Percentiles rank a stretch among this genome's conserved stretches.
These are phyloP conservation scores for Thaumatotibia leucotreta DNA, from an alignment of 1,140 invertebrate species.

Conservation along the genomic window DNA sequence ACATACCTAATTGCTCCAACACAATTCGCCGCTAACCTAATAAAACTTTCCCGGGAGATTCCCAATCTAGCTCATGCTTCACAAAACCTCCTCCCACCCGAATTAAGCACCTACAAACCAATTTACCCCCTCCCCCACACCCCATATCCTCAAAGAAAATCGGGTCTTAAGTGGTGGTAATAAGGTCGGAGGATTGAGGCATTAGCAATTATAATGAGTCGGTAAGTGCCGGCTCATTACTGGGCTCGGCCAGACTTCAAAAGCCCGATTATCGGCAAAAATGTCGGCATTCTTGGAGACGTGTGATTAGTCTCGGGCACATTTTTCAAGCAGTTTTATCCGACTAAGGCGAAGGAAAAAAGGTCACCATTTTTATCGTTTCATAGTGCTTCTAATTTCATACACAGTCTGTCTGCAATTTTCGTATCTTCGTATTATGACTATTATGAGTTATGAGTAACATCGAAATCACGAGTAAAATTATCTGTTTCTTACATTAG, in stretches of 20 bases:
- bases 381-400: too few species aligned
- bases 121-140: neutral
- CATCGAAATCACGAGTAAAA: too few species aligned
- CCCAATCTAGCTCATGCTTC: neutral
- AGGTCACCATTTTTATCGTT: too few species aligned
- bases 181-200: conserved; percentile 15
- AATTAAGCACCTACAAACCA: neutral
- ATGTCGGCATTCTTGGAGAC: neutral
- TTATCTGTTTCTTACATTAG: too few species aligned
- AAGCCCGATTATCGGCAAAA: neutral
- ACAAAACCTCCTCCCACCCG: neutral
- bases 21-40: conserved; percentile 5
- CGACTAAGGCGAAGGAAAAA: too few species aligned
- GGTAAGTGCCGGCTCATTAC: conserved; percentile 44
- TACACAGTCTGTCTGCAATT: too few species aligned
- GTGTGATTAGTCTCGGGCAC: neutral
- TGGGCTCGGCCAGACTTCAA: conserved; percentile 14
- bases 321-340: neutral
- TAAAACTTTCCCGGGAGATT: neutral
- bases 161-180: neutral
- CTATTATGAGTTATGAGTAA: too few species aligned
- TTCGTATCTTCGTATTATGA: too few species aligned
- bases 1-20: neutral
- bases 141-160: neutral
- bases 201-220: conserved; percentile 62